Evolutionary conservation across 2,113 vertebrate genomes (phyloP).

Genomic region (Tricholaema leucomelas): DNA sequence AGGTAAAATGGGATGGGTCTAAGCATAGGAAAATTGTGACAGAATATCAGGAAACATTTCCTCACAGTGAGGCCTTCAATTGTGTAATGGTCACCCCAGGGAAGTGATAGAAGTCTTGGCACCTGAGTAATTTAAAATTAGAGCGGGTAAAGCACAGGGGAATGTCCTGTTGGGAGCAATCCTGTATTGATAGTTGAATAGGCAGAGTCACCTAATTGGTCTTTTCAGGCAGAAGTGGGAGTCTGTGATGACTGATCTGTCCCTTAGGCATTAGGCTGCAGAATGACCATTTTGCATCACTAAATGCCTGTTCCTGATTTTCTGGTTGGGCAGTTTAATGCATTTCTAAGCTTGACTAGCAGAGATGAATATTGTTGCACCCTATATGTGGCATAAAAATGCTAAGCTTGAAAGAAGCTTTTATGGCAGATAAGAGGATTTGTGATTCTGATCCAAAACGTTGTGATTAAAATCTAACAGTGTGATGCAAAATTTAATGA

Average conservation of each 20-base stretch:
- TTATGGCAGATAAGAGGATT: constrained; percentile 47
- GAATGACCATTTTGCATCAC: constrained; percentile 70
- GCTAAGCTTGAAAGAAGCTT: constrained; percentile 50
- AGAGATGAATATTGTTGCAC: constrained; percentile 65
- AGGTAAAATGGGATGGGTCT: background rate
- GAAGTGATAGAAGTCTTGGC: constrained; percentile 66
- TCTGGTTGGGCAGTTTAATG: constrained; percentile 69
- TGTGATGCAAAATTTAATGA: constrained; percentile 38
- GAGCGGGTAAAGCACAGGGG: constrained; percentile 62
- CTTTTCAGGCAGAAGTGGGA: constrained; percentile 65
- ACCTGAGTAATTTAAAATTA: constrained; percentile 72
- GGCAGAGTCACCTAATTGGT: constrained; percentile 68
- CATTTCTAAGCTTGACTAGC: constrained; percentile 65
- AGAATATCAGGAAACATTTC: constrained; percentile 58
- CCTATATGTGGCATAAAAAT: constrained; percentile 53
- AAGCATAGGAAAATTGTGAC: constrained; percentile 31
- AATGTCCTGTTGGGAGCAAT: constrained; percentile 68
- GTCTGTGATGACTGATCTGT: constrained; percentile 64
- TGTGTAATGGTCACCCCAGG: constrained; percentile 57
- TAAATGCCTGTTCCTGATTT: constrained; percentile 69
- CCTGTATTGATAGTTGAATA: constrained; percentile 63
- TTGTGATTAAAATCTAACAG: constrained; percentile 63
- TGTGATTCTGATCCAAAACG: constrained; percentile 47
- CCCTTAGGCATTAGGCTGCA: constrained; percentile 61
- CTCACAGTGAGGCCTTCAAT: constrained; percentile 33